phyloP scores from a whole-genome alignment of 2,797 vertebrate species.

The Caiman crocodilus region DNA sequence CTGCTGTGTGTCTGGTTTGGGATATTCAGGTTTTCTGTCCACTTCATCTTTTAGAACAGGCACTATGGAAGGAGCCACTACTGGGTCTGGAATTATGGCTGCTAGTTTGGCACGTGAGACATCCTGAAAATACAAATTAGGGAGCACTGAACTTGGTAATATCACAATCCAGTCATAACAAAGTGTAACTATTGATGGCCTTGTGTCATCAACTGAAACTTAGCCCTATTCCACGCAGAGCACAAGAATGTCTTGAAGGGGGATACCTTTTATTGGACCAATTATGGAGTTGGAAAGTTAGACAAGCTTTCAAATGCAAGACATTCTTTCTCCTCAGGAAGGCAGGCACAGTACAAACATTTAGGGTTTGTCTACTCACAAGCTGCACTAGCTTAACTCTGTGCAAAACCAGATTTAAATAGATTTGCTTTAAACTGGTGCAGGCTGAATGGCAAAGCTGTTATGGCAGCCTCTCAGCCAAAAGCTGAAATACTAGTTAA shows the following conservation, averaged over 20 bases:
- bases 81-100: slow-evolving; percentile 92
- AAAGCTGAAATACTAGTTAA: neutral
- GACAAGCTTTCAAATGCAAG: too few relatives aligned
- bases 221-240: too few relatives aligned
- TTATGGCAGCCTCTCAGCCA: neutral
- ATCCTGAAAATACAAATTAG: slow-evolving; percentile 84
- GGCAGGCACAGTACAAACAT: neutral
- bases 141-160: slow-evolving; percentile 66
- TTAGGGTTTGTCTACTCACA: neutral
- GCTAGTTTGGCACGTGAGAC: slow-evolving; percentile 97
- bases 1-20: slow-evolving; percentile 97
- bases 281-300: too few relatives aligned
- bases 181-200: neutral
- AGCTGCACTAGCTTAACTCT: neutral
- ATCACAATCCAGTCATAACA: neutral
- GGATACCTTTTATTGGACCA: too few relatives aligned
- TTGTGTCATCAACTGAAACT: too few relatives aligned
- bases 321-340: too few relatives aligned
- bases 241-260: too few relatives aligned
- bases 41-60: slow-evolving; percentile 94
- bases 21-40: slow-evolving; percentile 97
- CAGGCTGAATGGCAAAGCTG: neutral
- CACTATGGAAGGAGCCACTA: slow-evolving; percentile 91
- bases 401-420: neutral
- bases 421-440: slow-evolving; percentile 33